Base-by-base conservation (phyloP, 2,888 invertebrate genomes). In the Euzophera pinguis region DNA sequence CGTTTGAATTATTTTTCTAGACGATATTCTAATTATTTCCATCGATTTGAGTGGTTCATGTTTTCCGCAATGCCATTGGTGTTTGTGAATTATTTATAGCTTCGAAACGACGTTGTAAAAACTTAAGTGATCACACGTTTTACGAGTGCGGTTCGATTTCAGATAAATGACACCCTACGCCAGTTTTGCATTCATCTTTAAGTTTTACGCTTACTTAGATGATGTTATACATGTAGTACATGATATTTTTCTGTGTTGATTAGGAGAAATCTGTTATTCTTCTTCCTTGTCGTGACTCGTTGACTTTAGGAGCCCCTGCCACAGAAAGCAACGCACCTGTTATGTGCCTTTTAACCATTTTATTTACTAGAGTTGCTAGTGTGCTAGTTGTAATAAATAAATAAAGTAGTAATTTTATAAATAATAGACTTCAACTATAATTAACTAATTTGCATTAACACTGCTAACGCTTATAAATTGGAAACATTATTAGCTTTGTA, bases 51-150 rank as follows among this genome's bases (percentile, higher is more conserved):
- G 17, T 41, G 41, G 17, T 22, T 22, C n/a, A 13, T 14, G 17
- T 17, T 41, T 41, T n/a, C 22, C 6, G 39, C n/a, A 3, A 38
- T 4, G 22, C 41, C 22, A 22, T 41, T 41, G 41, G 41, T n/a
- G 22, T 17, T 37, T 50, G 13, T 50, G 50, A 50, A 50, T 67
- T 65, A 70, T 70, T 66, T 67, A 68, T 51, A 41, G 27, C 41
- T 17, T 12, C 10, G 41, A 50, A 53, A 53, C 48, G 53, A 39
- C 42, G 49, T 53, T 16, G 57, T 60, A 66, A 67, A 67, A 70
- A 64, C 63, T 66, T 55, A 60, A 62, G 59, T 61, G 65, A 68
- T 67, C 61, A 61, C 58, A 59, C n/a, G 51, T 64, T 66, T 66
- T 65, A 67, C 64, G 65, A 62, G 45, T 29, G 52, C 29, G 47